Evolutionary conservation across 1,140 invertebrate genomes (phyloP), one percentile per base, ranked within the genome.

Genomic region (Cephus cinctus): DNA sequence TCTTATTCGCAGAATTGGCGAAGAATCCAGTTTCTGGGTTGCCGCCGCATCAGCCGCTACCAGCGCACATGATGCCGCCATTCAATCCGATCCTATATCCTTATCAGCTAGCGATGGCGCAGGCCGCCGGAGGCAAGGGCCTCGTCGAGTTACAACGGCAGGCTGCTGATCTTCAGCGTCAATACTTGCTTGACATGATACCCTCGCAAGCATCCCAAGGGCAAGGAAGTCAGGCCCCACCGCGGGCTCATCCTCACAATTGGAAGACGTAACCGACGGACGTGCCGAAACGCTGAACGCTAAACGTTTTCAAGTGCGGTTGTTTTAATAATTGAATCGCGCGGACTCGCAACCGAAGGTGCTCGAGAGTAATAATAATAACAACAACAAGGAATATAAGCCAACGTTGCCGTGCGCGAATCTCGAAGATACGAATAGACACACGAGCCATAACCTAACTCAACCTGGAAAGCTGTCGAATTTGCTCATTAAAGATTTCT

Each of bases 111-210:
- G 87, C 87, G 32, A 89, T 91, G 87, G 86, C 86, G 32, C 86
- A 88, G 60, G 84, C 79, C 15, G 80, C 81, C 8, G 65, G 78
- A 32, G 61, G 73, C 72, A 87, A 82, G 79, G 83, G 62, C 71
- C 81, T 69, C 52, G 86, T 83, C 0, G 89, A 92, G 47, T 77
- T 92, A 57, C 89, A 90, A 69, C 80, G 89, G 34, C 81, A 82
- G 59, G 86, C 89, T 36, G 87, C 87, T 11, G 94, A 97, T 67
- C 76, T 96, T 32, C 95, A 98, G 75, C 83, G 94, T 35, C 94
- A 98, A 77, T 97, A 96, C 82, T 80, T 98, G 52, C 81, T 97
- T 19, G 94, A 98, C 71, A 96, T 97, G 92, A 95, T 97, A 59
- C 91, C 92, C n/a, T 82, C 81, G 23, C 76, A 75, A 44, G 61